A percentile compares a stretch with the other conserved stretches of the same genome.
Conservation (phyloP, 2,888 invertebrate species). For the Branchipolynoe longqiensis region DNA sequence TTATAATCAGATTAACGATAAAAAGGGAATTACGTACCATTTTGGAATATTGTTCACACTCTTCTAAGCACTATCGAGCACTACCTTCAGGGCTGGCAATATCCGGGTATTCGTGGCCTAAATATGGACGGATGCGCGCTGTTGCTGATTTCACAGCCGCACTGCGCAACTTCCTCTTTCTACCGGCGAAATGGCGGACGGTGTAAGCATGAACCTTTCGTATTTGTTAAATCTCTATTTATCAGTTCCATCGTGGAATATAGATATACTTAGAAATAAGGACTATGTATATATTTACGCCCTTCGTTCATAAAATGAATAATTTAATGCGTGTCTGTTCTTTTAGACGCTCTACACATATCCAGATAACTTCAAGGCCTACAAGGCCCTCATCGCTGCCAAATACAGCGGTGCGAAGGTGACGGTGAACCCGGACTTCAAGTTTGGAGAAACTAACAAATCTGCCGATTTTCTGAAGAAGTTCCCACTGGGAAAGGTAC, state of each 20-base stretch:
- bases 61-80: slow-evolving; percentile 24
- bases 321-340: background rate
- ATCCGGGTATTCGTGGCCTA: slow-evolving; percentile 65
- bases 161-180: slow-evolving; percentile 75
- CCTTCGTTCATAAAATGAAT: background rate
- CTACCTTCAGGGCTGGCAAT: slow-evolving; percentile 58
- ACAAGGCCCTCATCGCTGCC: slow-evolving; percentile 98
- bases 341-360: slow-evolving; percentile 97
- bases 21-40: slow-evolving; percentile 47
- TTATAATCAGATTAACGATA: background rate
- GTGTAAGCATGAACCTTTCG: slow-evolving; percentile 82
- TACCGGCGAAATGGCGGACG: slow-evolving; percentile 83
- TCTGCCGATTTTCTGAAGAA: slow-evolving; percentile 92
- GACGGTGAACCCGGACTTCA: slow-evolving; percentile 86
- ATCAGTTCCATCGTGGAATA: slow-evolving; percentile 1
- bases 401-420: slow-evolving; percentile 92
- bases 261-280: background rate
- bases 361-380: slow-evolving; percentile 98
- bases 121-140: slow-evolving; percentile 63
- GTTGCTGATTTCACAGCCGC: slow-evolving; percentile 11
- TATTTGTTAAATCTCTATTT: background rate
- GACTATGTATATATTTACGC: background rate
- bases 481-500: slow-evolving; percentile 98
- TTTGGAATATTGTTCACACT: slow-evolving; percentile 40
- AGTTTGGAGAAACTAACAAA: slow-evolving; percentile 96